Base-by-base conservation (phyloP, 2,113 vertebrate species). In the Lathamus discolor region DNA sequence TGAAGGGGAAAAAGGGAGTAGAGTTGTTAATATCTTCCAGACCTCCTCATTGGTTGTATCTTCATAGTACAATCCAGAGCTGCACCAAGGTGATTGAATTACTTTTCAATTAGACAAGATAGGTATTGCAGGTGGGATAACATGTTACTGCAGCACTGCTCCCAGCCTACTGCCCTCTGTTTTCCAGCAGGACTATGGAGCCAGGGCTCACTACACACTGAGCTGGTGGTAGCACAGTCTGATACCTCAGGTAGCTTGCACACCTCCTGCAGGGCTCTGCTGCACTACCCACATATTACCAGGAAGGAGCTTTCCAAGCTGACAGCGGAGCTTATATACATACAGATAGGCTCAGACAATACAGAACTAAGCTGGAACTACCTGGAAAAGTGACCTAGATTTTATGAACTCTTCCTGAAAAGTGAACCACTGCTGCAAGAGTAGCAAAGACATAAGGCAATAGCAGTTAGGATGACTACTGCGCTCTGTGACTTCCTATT, bases 291-390 rank as follows among this genome's bases (percentile, higher is more conserved):
- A 16, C 8, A 5, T 1, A 2, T 16, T 9, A 31, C 35, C 1
- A 10, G 51, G 16, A 62, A 37, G 37, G 23, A 52, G 59, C 17
- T 31, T 81, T 62, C 68, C 10, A 20, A 41, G n/a, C 51, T n/a
- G 44, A 15, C 54, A 37, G 54, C 0, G 1, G 8, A 31, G 27
- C 2, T 0, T 35, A 57, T n/a, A 43, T 27, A 7, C 1, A 0
- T 33, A 12, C 35, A n/a, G 33, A 9, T 17, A 39, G 11, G 37
- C 61, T 59, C 5, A 10, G 29, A 23, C 16, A 82, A 16, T 3
- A 46, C 67, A 44, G 48, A 70, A 19, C 7, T 0, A 0, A 57
- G 46, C 39, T 39, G 62, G 18, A 33, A 14, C 41, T 51, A 41
- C 46, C 59, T 59, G 75, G 46, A 67, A 80, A 69, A 92, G 31